A percentile compares a stretch with the other conserved stretches of the same genome.
Conservation (phyloP, 2,888 invertebrate genomes). For the Drosophila falleni region DNA sequence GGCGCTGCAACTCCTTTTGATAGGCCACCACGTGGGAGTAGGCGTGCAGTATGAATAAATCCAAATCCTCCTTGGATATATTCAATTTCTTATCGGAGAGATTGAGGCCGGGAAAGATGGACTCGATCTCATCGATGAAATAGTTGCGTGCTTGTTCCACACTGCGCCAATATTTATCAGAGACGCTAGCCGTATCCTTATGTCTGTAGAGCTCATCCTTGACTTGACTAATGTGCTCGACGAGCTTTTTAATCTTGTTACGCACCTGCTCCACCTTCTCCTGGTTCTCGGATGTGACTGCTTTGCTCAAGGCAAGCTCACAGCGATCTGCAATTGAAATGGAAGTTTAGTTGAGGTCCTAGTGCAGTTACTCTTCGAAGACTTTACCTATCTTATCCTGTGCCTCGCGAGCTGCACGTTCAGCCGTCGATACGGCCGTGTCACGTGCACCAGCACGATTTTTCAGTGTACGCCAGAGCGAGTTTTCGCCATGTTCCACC, state of each 20-base stretch:
- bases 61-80: conserved; percentile 88
- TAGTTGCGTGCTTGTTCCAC: conserved; percentile 88
- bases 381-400: conserved; percentile 86
- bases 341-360: neutral
- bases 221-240: conserved; percentile 87
- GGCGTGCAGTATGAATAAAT: conserved; percentile 92
- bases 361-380: neutral
- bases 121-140: conserved; percentile 89
- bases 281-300: conserved; percentile 75
- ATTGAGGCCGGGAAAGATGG: conserved; percentile 91
- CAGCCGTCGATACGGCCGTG: conserved; percentile 87
- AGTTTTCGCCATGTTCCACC: conserved; percentile 87
- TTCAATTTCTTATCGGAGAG: conserved; percentile 88
- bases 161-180: conserved; percentile 93
- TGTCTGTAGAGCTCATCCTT: conserved; percentile 88
- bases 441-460: conserved; percentile 88
- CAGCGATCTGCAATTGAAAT: conserved; percentile 75
- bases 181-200: conserved; percentile 87
- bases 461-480: conserved; percentile 87
- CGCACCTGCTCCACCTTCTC: conserved; percentile 86
- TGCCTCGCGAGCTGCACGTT: conserved; percentile 88
- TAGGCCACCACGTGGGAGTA: conserved; percentile 91
- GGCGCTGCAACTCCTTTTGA: conserved; percentile 91
- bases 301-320: conserved; percentile 82
- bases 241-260: conserved; percentile 87